Base-by-base conservation (phyloP, 2,113 vertebrate species). In the Perca schrenkii region DNA sequence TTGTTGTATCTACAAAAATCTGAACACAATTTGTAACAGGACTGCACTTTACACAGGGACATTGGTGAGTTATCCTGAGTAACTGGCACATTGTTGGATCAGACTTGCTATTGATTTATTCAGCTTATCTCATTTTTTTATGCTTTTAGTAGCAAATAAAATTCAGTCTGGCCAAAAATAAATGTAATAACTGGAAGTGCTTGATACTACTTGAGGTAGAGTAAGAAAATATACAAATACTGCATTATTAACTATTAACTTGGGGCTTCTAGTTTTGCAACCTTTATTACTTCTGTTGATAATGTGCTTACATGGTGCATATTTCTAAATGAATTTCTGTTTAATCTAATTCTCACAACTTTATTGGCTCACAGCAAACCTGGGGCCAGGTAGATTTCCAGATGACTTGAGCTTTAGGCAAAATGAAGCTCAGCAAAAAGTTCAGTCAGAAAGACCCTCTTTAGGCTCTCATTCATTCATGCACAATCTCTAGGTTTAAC, bases 331-430 rank as follows among this genome's bases (percentile, higher is more conserved):
- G 0, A 74, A 64, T 82, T 28, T 28, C 8, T 50, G 54, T 78
- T 74, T 79, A 60, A 79, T 86, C 52, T 70, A 58, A 74, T 68
- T 52, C 25, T 50, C 47, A 43, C 53, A 54, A 71, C 62, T 17
- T 78, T 72, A 77, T 67, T 67, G 36, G 16, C 3, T 0, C 31
- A 63, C 8, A 52, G 56, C 28, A 63, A 82, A 74, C 69, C 69
- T 64, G 62, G 36, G 54, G 49, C 67, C 74, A 15, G n/a, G 61
- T 54, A 62, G 11, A 67, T 62, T 28, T 70, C 15, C 16, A 57
- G 21, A 47, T 4, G 22, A 43, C 54, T 22, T 14, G 13, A 69
- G 49, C 63, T 84, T 84, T 31, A n/a, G 66, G 58, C 25, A 66
- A 68, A 62, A 61, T 31, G 34, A 17, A 49, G 54, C 50, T 77